Percentiles rank a stretch among this genome's conserved stretches.
Evolutionary conservation across 2,888 invertebrate genomes (phyloP).

Genomic region (Lumbricus terrestris): DNA sequence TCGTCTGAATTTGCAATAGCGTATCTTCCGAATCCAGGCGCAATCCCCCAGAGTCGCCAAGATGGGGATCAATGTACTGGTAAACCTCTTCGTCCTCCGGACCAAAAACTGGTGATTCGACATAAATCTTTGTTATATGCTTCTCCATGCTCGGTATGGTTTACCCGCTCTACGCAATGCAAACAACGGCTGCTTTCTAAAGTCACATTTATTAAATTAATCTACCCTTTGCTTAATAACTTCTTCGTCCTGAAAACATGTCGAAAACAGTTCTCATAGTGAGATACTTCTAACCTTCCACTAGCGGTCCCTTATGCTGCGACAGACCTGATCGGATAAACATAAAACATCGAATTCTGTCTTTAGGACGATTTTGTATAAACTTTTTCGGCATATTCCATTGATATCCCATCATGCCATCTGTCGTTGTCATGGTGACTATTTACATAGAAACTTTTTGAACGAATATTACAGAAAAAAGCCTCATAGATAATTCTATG

Average conservation of each 20-base stretch:
- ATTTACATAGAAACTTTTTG: background rate
- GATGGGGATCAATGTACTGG: background rate
- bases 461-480: background rate
- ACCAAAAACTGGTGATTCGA: background rate
- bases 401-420: background rate
- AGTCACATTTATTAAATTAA: background rate
- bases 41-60: background rate
- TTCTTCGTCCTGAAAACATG: background rate
- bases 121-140: background rate
- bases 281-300: background rate
- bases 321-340: background rate
- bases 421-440: background rate
- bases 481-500: too few relatives aligned
- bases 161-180: background rate
- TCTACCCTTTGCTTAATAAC: too few relatives aligned
- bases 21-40: background rate
- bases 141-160: background rate
- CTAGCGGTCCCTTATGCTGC: background rate
- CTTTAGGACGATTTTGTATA: background rate
- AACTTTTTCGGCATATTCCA: background rate
- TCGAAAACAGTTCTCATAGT: background rate
- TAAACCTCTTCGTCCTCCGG: constrained; percentile 9
- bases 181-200: background rate
- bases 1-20: background rate
- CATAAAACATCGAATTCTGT: too few relatives aligned